These are phyloP conservation scores for Diorhabda sublineata DNA, from an alignment of 1,140 invertebrate species.

Conservation along the genomic window DNA sequence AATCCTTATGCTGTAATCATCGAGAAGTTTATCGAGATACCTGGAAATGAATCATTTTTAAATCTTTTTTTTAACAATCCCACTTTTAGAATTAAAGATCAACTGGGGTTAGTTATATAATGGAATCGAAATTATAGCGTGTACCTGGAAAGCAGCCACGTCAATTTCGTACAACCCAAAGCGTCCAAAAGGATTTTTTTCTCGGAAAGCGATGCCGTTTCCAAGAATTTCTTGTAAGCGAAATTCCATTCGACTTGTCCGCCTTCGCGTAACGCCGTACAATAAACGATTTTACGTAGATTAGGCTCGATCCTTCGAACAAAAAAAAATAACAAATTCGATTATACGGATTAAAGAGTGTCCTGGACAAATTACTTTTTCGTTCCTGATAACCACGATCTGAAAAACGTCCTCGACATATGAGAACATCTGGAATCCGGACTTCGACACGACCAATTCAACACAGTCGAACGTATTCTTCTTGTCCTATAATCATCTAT, in stretches of 20 bases:
- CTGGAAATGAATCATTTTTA: constrained; percentile 30
- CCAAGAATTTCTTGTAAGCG: constrained; percentile 66
- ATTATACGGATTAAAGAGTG: background rate
- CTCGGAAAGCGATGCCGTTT: constrained; percentile 64
- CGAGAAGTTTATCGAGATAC: constrained; percentile 60
- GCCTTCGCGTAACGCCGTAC: constrained; percentile 71
- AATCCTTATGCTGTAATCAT: constrained; percentile 59
- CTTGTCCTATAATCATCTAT: constrained; percentile 48
- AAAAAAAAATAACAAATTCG: background rate
- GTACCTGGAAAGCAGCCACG: constrained; percentile 67
- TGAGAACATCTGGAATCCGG: constrained; percentile 49
- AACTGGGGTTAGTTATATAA: too few species aligned
- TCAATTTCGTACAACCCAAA: constrained; percentile 67
- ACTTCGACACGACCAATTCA: constrained; percentile 51
- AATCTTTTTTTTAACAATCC: constrained; percentile 4
- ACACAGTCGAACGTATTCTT: constrained; percentile 50
- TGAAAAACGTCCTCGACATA: constrained; percentile 45
- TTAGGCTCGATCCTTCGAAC: constrained; percentile 68
- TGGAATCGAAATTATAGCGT: constrained; percentile 13
- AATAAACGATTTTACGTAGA: constrained; percentile 70
- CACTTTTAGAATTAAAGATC: too few species aligned
- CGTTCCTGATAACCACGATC: constrained; percentile 48
- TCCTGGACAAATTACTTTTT: constrained; percentile 25
- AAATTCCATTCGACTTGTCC: constrained; percentile 74
- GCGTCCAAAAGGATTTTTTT: constrained; percentile 60